Percentiles rank a stretch among this genome's conserved stretches.
These are phyloP conservation scores for Eristalinus sepulchralis DNA, from an alignment of 2,888 invertebrate species.

Conservation along the genomic window DNA sequence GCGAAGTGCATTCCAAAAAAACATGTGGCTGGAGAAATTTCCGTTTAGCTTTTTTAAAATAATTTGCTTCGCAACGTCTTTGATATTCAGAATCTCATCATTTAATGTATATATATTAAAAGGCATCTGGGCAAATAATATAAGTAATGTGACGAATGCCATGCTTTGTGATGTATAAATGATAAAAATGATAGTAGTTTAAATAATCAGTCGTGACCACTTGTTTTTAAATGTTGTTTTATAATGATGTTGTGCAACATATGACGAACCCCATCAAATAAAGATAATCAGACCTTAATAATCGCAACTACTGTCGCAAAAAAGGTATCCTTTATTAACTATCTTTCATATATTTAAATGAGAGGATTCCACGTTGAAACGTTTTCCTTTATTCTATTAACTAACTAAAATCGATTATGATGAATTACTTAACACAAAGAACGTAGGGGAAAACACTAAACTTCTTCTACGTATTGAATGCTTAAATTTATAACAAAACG, in stretches of 20 bases:
- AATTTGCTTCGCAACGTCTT: too few species aligned
- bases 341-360: too few species aligned
- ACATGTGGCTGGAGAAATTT: too few species aligned
- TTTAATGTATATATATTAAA: too few species aligned
- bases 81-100: too few species aligned
- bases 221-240: not conserved
- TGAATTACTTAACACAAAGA: not conserved
- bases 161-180: not conserved
- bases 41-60: too few species aligned
- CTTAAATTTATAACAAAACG: constrained; percentile 22
- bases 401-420: not conserved
- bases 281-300: not conserved
- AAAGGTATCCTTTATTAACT: not conserved
- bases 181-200: not conserved
- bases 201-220: not conserved
- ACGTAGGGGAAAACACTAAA: not conserved
- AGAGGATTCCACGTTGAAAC: too few species aligned
- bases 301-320: not conserved
- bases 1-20: too few species aligned
- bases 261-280: not conserved
- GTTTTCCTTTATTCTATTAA: not conserved
- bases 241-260: not conserved
- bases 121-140: too few species aligned
- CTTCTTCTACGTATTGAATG: constrained; percentile 42
- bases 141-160: too few species aligned